Base-by-base conservation (phyloP, 2,888 invertebrate species). In the Drosophila sordidula region DNA sequence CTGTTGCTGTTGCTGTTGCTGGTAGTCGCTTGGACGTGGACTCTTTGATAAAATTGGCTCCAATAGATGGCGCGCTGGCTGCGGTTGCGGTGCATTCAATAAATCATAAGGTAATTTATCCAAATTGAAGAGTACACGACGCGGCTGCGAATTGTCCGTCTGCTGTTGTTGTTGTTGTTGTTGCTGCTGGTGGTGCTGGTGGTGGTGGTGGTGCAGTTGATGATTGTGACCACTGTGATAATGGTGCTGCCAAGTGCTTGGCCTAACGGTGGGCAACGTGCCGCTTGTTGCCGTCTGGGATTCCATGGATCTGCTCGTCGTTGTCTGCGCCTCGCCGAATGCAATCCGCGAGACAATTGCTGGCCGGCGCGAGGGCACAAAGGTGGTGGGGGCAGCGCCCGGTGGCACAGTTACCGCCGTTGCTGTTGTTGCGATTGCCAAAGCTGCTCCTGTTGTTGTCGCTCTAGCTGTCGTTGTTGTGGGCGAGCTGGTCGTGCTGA, bases 41-140 rank as follows among this genome's bases (percentile, higher is more conserved):
- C 78, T 70, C 78, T 83, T 74, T 70, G 83, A 79, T 71, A 87
- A 81, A 69, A 89, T 89, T 68, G 89, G 82, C 65, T 82, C 82
- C 78, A 90, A 71, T 63, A 86, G 81, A 78, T 80, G 75, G 38
- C 65, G 57, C 44, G 65, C 41, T 62, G 58, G 59, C 46, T 69
- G 77, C 39, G 79, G 81, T 26, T 82, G 82, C 51, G 92, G 92
- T 58, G 91, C 91, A 90, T 92, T 92, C 57, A 92, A 84, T 81
- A 92, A 87, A 88, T 92, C 92, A 82, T 92, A 92, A 50, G 92
- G 92, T 72, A 92, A 88, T 86, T 90, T 91, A 81, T 92, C 91
- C 80, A 92, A 87, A 90, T 92, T 92, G 83, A 91, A 92, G 83
- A 92, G 90, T 70, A 92, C 89, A 49, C 91, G 90, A 78, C 91